Evolutionary conservation across 2,888 invertebrate genomes (phyloP).

Genomic region (Ethmia dodecea): DNA sequence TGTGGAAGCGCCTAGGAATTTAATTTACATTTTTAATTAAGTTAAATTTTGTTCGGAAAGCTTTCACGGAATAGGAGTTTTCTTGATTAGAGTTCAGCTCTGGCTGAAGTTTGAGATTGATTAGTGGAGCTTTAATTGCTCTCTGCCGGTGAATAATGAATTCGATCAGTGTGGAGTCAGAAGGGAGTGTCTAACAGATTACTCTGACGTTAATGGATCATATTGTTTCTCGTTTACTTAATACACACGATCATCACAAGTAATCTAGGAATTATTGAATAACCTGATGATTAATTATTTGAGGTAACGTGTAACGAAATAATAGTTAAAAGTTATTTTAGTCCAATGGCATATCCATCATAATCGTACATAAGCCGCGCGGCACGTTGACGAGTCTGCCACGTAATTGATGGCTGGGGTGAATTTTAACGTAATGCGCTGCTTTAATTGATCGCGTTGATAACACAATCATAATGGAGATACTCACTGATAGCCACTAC

Average conservation of each 20-base stretch:
- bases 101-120: conserved; percentile 76
- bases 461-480: conserved; percentile 54
- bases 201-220: conserved; percentile 47
- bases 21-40: conserved; percentile 79
- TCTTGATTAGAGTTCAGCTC: conserved; percentile 77
- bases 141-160: conserved; percentile 74
- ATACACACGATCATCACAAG: no score
- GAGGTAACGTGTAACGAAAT: no score
- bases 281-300: no score
- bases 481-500: conserved; percentile 33
- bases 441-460: conserved; percentile 67
- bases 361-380: conserved; percentile 24
- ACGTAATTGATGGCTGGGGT: conserved; percentile 59
- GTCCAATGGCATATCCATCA: conserved; percentile 39
- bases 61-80: conserved; percentile 77
- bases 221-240: conserved; percentile 28
- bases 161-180: conserved; percentile 68
- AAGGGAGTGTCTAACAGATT: conserved; percentile 55
- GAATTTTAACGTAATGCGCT: conserved; percentile 65
- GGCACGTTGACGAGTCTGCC: conserved; percentile 32
- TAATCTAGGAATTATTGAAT: no score
- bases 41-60: conserved; percentile 77
- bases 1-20: conserved; percentile 76
- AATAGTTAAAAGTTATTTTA: no score
- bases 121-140: conserved; percentile 77